Evolutionary conservation across 1,140 invertebrate species (phyloP), one percentile per base, ranked within the genome.

Genomic region (Euura lappo): DNA sequence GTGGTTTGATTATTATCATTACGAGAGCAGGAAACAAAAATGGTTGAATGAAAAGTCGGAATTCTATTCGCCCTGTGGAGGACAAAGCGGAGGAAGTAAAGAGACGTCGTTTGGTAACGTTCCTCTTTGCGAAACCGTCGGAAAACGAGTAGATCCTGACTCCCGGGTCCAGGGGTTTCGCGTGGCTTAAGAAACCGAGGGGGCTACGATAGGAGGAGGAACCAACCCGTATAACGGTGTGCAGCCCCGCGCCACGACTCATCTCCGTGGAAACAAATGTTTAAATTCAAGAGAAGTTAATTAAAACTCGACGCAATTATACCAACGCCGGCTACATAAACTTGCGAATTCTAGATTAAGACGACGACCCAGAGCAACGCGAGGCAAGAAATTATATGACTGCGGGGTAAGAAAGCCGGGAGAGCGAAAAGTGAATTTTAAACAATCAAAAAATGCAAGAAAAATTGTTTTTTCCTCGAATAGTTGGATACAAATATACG

Each of bases 281-380:
- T 81, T 78, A 80, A 81, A 81, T 81, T 80, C 75, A 72, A 60
- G 79, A 75, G 79, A 79, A 80, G 80, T 82, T 82, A 82, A 82
- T 82, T 82, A 82, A 82, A 81, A 81, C 79, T 79, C 76, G 77
- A 79, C 76, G 79, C 77, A 82, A 82, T 81, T 81, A 80, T 78
- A 77, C 76, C 73, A 65, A 70, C 72, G 51, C 65, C 65, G 28
- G 75, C 70, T 78, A 74, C 75, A 77, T 79, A 79, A 79, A 76
- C 78, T 70, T 66, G 70, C 72, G 69, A 60, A 60, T 60, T 8
- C 8, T 60, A 60, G 51, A 60, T 60, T 60, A 60, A 60, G 51
- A 60, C 51, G 51, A 60, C 28, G 28, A 28, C 28, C 28, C 28
- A 28, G 28, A 28, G 28, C 28, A 28, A 28, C 28, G 28, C 28